Conservation (phyloP, 2,113 vertebrate genomes). For the Ranitomeya imitator region DNA sequence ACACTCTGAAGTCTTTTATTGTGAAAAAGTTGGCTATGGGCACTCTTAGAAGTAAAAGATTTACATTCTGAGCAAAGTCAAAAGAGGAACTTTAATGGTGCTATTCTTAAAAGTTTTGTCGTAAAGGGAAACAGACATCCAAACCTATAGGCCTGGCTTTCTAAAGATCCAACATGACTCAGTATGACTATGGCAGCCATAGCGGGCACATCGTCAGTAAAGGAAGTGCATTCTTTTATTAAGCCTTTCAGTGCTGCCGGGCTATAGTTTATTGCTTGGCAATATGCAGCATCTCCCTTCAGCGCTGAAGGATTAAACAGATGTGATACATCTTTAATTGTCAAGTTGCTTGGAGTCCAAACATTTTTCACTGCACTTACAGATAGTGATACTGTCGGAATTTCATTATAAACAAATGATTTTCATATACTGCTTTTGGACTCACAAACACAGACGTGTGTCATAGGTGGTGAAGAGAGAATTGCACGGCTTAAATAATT, state of each 20-base stretch:
- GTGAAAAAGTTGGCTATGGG: slow-evolving; percentile 42
- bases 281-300: slow-evolving; percentile 34
- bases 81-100: slow-evolving; percentile 50
- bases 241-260: slow-evolving; percentile 32
- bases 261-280: slow-evolving; percentile 42
- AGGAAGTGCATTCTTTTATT: slow-evolving; percentile 47
- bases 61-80: slow-evolving; percentile 47
- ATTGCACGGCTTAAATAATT: neutral
- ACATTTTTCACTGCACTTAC: slow-evolving; percentile 58
- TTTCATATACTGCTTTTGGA: slow-evolving; percentile 7
- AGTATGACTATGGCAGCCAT: neutral
- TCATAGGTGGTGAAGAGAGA: neutral
- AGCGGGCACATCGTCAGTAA: slow-evolving; percentile 1
- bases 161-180: slow-evolving; percentile 23
- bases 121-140: slow-evolving; percentile 16
- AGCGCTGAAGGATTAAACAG: slow-evolving; percentile 42
- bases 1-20: slow-evolving; percentile 42
- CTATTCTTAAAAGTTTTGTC: slow-evolving; percentile 45
- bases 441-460: neutral
- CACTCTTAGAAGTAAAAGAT: slow-evolving; percentile 50
- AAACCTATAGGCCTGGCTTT: slow-evolving; percentile 26
- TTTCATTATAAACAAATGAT: slow-evolving; percentile 29
- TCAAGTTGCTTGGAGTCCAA: slow-evolving; percentile 42
- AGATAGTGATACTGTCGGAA: slow-evolving; percentile 35
- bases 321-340: slow-evolving; percentile 52